These are phyloP conservation scores for Magallana ariakensis DNA, from an alignment of 1,140 invertebrate species.

Conservation along the genomic window DNA sequence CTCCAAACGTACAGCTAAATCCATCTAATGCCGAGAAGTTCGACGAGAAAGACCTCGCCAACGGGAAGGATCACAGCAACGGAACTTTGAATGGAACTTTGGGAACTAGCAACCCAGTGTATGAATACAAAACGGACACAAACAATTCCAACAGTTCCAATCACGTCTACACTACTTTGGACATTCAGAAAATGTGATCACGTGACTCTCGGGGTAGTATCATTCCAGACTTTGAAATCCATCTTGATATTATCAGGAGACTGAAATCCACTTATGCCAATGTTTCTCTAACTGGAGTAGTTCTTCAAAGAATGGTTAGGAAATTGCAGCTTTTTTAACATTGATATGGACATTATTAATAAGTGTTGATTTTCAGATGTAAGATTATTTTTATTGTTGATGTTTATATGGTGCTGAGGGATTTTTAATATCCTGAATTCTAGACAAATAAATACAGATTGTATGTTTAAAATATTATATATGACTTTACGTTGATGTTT, in stretches of 20 bases:
- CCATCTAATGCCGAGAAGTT: conserved; percentile 27
- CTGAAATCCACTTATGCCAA: neutral
- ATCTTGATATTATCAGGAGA: conserved; percentile 26
- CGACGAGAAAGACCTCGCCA: neutral
- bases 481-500: too few species aligned
- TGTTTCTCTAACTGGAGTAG: too few species aligned
- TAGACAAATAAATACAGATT: conserved; percentile 30
- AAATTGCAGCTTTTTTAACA: too few species aligned
- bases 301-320: too few species aligned
- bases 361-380: neutral
- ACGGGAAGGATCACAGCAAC: neutral
- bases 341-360: neutral
- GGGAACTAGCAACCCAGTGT: conserved; percentile 20
- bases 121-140: conserved; percentile 12
- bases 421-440: neutral
- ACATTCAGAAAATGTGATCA: conserved; percentile 4
- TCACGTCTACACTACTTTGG: conserved; percentile 16
- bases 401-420: conserved; percentile 14
- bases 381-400: neutral
- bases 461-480: neutral
- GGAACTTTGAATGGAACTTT: conserved; percentile 13
- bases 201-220: neutral
- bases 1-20: conserved; percentile 34
- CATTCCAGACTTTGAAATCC: conserved; percentile 12
- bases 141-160: neutral